phyloP scores from a whole-genome alignment of 1,140 invertebrate genomes.

The Phortica variegata region DNA sequence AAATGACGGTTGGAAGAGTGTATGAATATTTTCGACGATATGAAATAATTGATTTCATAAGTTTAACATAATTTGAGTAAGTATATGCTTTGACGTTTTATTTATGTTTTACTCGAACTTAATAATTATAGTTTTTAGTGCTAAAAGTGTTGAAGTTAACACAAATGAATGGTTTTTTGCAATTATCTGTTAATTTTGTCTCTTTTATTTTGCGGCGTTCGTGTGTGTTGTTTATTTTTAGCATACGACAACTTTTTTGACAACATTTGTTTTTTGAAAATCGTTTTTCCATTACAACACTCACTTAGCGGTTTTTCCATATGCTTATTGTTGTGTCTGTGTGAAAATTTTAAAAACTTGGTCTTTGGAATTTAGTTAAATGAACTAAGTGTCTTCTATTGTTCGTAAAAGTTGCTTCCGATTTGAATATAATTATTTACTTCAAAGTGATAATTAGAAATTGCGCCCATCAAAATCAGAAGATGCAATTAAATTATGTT shows the following conservation, averaged over 20 bases:
- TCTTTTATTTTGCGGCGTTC: constrained; percentile 1
- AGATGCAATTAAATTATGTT: no score
- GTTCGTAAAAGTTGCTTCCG: no score
- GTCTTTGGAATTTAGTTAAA: neutral
- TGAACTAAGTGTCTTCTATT: constrained; percentile 1
- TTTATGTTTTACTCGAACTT: no score
- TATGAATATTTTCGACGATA: no score
- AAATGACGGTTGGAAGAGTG: no score
- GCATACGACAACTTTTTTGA: constrained; percentile 51
- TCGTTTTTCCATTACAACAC: constrained; percentile 49
- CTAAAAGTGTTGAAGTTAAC: constrained; percentile 52
- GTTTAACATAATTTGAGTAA: no score
- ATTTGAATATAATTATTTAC: constrained; percentile 3
- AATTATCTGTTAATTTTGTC: neutral
- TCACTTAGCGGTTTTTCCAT: neutral
- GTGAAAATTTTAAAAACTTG: constrained; percentile 16
- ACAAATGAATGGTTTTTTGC: constrained; percentile 46
- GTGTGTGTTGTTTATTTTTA: constrained; percentile 39
- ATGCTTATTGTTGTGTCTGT: no score
- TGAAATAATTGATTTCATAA: no score
- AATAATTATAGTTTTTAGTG: no score
- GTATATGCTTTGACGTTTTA: no score
- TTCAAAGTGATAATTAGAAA: no score
- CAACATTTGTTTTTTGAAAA: constrained; percentile 48
- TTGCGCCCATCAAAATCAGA: no score